These are phyloP conservation scores for Drosophila murphyi DNA, from an alignment of 1,140 invertebrate genomes.

Conservation along the genomic window DNA sequence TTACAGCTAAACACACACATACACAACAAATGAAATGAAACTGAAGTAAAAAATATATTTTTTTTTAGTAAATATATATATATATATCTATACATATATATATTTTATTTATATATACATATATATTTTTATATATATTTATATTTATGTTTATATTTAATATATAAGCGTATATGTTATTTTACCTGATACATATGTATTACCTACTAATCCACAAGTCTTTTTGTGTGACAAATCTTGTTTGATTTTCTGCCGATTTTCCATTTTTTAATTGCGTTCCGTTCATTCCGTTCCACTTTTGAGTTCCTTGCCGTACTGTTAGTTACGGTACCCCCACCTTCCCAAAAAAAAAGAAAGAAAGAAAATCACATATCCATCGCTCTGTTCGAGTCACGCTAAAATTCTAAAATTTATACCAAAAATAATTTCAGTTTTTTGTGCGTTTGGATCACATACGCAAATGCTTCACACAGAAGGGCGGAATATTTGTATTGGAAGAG, in stretches of 20 bases:
- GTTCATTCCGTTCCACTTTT: constrained; percentile 37
- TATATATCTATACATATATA: neutral
- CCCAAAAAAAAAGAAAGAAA: neutral
- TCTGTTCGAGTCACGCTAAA: constrained; percentile 1
- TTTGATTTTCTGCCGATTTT: constrained; percentile 10
- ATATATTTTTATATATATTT: neutral
- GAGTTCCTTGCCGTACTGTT: constrained; percentile 6
- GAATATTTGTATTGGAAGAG: constrained; percentile 99
- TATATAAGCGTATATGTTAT: constrained; percentile 8
- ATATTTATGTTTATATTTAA: neutral
- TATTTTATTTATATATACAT: constrained; percentile 4
- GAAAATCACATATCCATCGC: neutral
- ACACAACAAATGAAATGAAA: constrained; percentile 16
- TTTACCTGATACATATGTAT: neutral
- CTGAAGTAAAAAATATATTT: neutral
- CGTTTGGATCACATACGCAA: constrained; percentile 99
- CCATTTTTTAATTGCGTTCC: constrained; percentile 11
- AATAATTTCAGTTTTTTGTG: constrained; percentile 98
- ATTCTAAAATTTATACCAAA: constrained; percentile 1
- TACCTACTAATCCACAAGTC: constrained; percentile 2
- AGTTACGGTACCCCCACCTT: neutral
- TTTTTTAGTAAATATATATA: neutral
- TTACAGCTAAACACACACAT: constrained; percentile 3
- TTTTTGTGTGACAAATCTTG: constrained; percentile 7
- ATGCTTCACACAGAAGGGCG: constrained; percentile 99